Evolutionary conservation across 2,888 invertebrate species (phyloP), one percentile per base, ranked within the genome.

Genomic region (Agrotis puta): DNA sequence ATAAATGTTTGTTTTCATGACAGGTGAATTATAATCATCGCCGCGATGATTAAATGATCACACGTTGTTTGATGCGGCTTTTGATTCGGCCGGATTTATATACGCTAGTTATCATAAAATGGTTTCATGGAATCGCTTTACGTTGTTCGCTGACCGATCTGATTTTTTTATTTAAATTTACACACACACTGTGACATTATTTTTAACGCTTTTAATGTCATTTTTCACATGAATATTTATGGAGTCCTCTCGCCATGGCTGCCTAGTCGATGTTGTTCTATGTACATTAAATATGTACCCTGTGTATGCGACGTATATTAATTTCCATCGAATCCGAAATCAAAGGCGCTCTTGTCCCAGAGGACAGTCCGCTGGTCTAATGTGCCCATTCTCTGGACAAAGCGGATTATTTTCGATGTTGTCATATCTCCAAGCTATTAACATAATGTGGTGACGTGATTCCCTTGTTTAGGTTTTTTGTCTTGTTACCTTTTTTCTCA

Each of bases 361-460:
- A 85, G 93, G 95, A 90, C 89, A 62, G 81, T 81, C 81, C 88
- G 86, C 85, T 87, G 88, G 87, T 85, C 90, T 94, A 94, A 94
- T 93, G 92, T 91, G 89, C 85, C 92, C 91, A 92, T 92, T 92
- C 89, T 86, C 83, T 88, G 93, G 92, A 93, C 93, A 95, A 96
- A 95, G 95, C 90, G 95, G 95, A 95, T 96, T 96, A 95, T 91
- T 88, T 89, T 88, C 89, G 82, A 91, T 93, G 94, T 93, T 93
- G 94, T 95, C 94, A 94, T 94, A 94, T 94, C 92, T 91, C 88
- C 68, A 82, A 86, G 85, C 91, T 93, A 94, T 95, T 95, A 95
- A 88, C 94, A 94, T 95, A 95, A 95, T 94, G 90, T 89, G 92
- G 87, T 92, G 93, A 93, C 92, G 91, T 90, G 91, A 91, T 93